Evolutionary conservation across 1,140 invertebrate genomes (phyloP).

Genomic region (Choristoneura fumiferana): DNA sequence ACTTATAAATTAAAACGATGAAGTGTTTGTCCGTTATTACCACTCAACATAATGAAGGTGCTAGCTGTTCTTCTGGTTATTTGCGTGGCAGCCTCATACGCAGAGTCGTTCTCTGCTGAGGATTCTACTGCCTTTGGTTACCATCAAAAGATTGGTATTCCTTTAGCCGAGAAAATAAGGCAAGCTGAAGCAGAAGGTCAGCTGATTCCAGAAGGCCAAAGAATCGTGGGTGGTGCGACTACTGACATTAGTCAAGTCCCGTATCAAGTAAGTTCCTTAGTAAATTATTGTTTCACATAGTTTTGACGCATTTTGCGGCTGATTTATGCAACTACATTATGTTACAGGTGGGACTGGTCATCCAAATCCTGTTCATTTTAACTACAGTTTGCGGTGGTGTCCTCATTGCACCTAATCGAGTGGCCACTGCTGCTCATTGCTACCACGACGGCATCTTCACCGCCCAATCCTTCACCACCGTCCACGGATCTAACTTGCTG

Average conservation of each 20-base stretch:
- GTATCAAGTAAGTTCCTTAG: conserved; percentile 41
- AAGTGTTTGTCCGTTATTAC: background rate
- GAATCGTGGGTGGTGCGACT: conserved; percentile 40
- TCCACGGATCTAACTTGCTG: conserved; percentile 41
- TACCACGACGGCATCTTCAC: conserved; percentile 31
- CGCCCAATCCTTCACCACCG: conserved; percentile 36
- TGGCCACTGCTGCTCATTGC: conserved; percentile 52
- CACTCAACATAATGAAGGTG: conserved; percentile 5
- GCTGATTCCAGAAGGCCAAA: conserved; percentile 13
- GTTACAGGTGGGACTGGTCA: conserved; percentile 47
- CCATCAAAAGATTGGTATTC: conserved; percentile 14
- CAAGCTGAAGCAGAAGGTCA: conserved; percentile 2
- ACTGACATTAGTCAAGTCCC: conserved; percentile 40
- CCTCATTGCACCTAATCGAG: conserved; percentile 38
- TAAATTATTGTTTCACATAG: too few species aligned
- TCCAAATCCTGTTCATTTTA: conserved; percentile 32
- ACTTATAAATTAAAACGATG: conserved; percentile 2
- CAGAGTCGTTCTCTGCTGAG: background rate
- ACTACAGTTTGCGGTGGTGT: conserved; percentile 47
- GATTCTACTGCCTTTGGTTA: background rate
- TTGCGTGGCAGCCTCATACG: background rate
- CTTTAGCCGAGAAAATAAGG: conserved; percentile 3
- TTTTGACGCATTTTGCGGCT: too few species aligned
- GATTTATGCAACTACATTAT: background rate
- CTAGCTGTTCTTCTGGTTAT: conserved; percentile 8